These are phyloP conservation scores for Tringa solitaria DNA, from an alignment of 2,113 vertebrate species.

Conservation along the genomic window DNA sequence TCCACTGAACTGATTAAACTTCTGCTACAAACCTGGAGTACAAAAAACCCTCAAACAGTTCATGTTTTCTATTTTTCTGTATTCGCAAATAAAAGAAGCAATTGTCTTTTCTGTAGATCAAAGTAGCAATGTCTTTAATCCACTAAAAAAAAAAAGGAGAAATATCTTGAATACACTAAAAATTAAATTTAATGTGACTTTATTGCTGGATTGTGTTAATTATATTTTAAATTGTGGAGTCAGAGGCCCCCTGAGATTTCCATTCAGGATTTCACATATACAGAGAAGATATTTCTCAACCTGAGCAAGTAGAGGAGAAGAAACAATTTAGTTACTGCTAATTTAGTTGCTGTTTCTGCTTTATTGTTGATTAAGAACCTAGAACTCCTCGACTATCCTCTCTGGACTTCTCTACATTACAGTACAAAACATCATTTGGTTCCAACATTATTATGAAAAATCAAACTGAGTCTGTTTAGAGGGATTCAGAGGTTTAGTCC, in stretches of 20 bases:
- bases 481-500: conserved; percentile 25
- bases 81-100: neutral
- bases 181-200: neutral
- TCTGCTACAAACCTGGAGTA: neutral
- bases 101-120: neutral
- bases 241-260: neutral
- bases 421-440: neutral
- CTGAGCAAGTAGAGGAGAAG: neutral
- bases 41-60: neutral
- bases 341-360: conserved; percentile 15
- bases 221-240: neutral
- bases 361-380: conserved; percentile 5
- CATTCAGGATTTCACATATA: neutral
- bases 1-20: neutral
- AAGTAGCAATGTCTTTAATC: neutral
- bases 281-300: neutral
- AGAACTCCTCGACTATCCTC: conserved; percentile 9
- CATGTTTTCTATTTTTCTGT: neutral
- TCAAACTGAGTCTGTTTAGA: neutral
- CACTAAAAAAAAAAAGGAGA: neutral
- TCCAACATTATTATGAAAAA: conserved; percentile 36
- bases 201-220: neutral
- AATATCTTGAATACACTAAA: neutral
- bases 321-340: neutral
- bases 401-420: neutral